Evolutionary conservation across 2,113 vertebrate genomes (phyloP).

Genomic region (Dissostichus mawsoni): DNA sequence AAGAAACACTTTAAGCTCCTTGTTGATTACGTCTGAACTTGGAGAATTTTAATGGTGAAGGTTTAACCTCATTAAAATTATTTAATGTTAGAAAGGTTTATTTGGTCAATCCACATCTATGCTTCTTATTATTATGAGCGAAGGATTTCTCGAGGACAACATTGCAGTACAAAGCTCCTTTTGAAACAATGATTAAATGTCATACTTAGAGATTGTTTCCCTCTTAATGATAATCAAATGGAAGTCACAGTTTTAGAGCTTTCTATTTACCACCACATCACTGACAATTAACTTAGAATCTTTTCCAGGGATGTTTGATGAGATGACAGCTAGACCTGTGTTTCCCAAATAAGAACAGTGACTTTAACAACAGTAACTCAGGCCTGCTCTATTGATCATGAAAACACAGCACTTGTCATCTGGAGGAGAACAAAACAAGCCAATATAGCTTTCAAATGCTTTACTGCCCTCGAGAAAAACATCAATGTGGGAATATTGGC

Average conservation of each 20-base stretch:
- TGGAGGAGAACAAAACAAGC: constrained; percentile 75
- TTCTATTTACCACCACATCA: constrained; percentile 21
- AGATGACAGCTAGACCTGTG: constrained; percentile 39
- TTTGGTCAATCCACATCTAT: background rate
- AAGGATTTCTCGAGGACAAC: background rate
- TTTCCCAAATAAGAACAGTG: constrained; percentile 41
- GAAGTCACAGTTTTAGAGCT: constrained; percentile 14
- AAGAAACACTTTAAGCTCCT: background rate
- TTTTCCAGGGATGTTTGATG: constrained; percentile 22
- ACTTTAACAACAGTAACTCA: constrained; percentile 64
- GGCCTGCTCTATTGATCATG: constrained; percentile 71
- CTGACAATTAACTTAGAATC: constrained; percentile 1
- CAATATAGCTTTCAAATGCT: constrained; percentile 75
- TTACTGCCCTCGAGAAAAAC: constrained; percentile 78
- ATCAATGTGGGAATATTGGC: constrained; percentile 76
- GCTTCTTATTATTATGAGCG: background rate
- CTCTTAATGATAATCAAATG: constrained; percentile 11
- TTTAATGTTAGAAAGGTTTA: constrained; percentile 2
- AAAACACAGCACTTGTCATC: constrained; percentile 74
- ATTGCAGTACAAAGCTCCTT: background rate
- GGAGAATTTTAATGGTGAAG: background rate
- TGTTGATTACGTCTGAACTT: background rate
- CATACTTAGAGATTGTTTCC: background rate
- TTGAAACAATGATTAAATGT: background rate
- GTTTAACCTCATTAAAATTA: background rate